Percentiles rank a stretch among this genome's conserved stretches.
These are phyloP conservation scores for Ophion ellenae DNA, from an alignment of 2,888 invertebrate species.

Conservation along the genomic window DNA sequence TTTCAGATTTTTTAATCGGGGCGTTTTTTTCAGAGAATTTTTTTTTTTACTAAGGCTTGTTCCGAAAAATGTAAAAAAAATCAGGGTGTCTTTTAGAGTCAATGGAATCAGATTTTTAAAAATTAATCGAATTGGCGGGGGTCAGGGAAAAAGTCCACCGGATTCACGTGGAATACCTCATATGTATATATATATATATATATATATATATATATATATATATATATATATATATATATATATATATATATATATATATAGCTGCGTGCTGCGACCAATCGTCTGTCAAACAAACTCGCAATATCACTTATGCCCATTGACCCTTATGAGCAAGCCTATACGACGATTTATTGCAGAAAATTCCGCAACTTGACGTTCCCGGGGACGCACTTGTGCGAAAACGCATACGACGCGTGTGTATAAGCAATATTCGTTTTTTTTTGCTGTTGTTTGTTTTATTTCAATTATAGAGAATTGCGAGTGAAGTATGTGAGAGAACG, in stretches of 20 bases:
- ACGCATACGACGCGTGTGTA: neutral
- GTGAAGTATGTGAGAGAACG: too few relatives aligned
- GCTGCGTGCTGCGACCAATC: conserved; percentile 53
- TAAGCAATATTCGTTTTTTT: neutral
- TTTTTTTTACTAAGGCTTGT: too few relatives aligned
- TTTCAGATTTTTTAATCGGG: too few relatives aligned
- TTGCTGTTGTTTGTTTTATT: neutral
- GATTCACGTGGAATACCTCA: too few relatives aligned
- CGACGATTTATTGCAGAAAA: conserved; percentile 45
- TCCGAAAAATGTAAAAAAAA: too few relatives aligned
- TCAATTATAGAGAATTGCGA: neutral
- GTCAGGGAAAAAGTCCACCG: too few relatives aligned
- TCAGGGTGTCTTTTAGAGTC: too few relatives aligned
- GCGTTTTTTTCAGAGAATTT: too few relatives aligned
- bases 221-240: neutral
- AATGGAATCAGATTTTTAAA: too few relatives aligned
- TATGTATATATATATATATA: neutral
- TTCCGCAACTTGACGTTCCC: conserved; percentile 43
- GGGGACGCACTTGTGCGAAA: neutral
- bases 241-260: conserved; percentile 1
- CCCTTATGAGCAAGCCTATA: conserved; percentile 52
- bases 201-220: neutral
- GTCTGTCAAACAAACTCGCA: conserved; percentile 36
- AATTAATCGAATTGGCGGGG: too few relatives aligned
- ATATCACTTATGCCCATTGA: conserved; percentile 60